Percentiles rank a stretch among this genome's conserved stretches.
Evolutionary conservation across 2,888 invertebrate species (phyloP).

Genomic region (Ochropleura leucogaster): DNA sequence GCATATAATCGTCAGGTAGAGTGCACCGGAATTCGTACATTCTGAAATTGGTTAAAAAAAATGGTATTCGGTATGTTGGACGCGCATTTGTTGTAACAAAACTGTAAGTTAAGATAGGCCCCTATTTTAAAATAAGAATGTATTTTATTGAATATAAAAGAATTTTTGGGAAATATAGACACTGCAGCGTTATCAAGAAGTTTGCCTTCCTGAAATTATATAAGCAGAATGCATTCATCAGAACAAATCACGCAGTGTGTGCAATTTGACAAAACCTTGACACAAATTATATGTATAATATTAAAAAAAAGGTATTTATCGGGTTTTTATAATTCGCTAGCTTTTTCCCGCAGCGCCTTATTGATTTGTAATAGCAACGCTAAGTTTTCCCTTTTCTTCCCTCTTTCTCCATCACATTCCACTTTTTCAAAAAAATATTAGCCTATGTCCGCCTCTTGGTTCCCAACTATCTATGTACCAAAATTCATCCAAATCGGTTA

Average conservation of each 20-base stretch:
- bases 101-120: not conserved
- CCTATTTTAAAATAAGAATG: too few relatives aligned
- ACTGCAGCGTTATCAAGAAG: not conserved
- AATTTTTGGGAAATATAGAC: not conserved
- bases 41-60: constrained; percentile 80
- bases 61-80: not conserved
- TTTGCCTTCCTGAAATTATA: not conserved
- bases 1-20: constrained; percentile 94
- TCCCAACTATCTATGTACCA: too few relatives aligned
- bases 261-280: not conserved
- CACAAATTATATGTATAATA: not conserved
- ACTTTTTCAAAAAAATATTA: too few relatives aligned
- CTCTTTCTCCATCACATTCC: too few relatives aligned
- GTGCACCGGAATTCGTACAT: constrained; percentile 93
- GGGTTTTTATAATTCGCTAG: too few relatives aligned
- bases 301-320: not conserved
- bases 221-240: not conserved
- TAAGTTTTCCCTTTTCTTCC: too few relatives aligned
- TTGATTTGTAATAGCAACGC: too few relatives aligned
- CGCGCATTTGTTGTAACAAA: not conserved
- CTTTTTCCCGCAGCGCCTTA: too few relatives aligned
- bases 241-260: not conserved
- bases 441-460: too few relatives aligned
- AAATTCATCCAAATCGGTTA: too few relatives aligned
- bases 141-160: not conserved